phyloP scores from a whole-genome alignment of 1,140 invertebrate species.

The Wasmannia auropunctata region DNA sequence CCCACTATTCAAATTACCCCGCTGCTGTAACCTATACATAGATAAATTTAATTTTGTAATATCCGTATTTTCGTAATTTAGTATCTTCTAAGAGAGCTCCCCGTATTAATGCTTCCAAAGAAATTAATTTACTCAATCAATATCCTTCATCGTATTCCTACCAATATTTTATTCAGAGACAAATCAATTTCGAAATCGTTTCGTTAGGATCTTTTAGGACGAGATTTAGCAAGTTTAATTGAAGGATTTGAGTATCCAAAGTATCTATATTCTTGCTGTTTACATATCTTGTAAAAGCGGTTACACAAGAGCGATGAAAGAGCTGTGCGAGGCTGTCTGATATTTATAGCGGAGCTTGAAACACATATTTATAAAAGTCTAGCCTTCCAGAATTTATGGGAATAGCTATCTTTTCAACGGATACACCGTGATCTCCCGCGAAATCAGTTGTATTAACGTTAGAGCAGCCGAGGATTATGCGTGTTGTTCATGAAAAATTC shows the following conservation, averaged over 20 bases:
- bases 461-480: not conserved
- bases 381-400: not conserved
- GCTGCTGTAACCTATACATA: too few species aligned
- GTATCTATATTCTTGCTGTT: conserved; percentile 4
- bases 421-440: not conserved
- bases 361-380: conserved; percentile 35
- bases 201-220: not conserved
- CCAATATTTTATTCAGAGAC: not conserved
- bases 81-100: not conserved
- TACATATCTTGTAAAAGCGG: not conserved
- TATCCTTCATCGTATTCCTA: not conserved
- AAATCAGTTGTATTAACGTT: conserved; percentile 8
- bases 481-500: not conserved
- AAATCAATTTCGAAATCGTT: not conserved
- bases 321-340: not conserved
- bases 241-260: not conserved
- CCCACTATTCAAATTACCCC: too few species aligned
- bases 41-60: not conserved
- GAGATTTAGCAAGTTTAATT: not conserved
- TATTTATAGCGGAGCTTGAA: conserved; percentile 26
- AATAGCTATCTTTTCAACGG: not conserved
- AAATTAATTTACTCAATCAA: not conserved
- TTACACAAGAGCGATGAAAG: not conserved
- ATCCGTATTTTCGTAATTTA: not conserved
- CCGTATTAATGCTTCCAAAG: not conserved